These are phyloP conservation scores for Choloepus didactylus DNA, from an alignment of 2,797 vertebrate species.

Conservation along the genomic window DNA sequence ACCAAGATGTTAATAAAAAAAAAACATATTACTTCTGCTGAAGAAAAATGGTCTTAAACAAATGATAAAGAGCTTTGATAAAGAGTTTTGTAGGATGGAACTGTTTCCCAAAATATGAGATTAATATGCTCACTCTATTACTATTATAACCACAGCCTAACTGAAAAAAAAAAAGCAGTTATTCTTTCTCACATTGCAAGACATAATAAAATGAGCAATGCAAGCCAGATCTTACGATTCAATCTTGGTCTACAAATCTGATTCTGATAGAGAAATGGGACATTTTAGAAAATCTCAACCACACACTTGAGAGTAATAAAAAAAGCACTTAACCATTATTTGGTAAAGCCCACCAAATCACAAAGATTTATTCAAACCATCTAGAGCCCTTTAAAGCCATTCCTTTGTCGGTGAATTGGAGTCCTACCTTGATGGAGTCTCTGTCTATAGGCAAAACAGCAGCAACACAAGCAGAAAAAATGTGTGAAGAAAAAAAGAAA, in stretches of 20 bases:
- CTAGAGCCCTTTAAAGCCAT: slow-evolving; percentile 32
- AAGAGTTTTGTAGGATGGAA: slow-evolving; percentile 45
- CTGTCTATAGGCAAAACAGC: slow-evolving; percentile 91
- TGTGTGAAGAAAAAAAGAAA: slow-evolving; percentile 76
- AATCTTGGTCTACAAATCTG: slow-evolving; percentile 40
- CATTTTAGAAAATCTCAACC: slow-evolving; percentile 56
- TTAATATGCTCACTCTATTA: neutral
- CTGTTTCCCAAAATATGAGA: slow-evolving; percentile 50
- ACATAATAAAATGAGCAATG: slow-evolving; percentile 38
- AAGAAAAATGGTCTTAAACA: slow-evolving; percentile 52
- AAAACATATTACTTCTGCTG: neutral
- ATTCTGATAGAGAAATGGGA: slow-evolving; percentile 60
- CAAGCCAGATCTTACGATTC: neutral
- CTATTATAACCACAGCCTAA: slow-evolving; percentile 21
- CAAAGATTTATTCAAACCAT: slow-evolving; percentile 25
- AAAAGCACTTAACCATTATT: slow-evolving; percentile 34
- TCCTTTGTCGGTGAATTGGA: slow-evolving; percentile 65
- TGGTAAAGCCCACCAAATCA: slow-evolving; percentile 42
- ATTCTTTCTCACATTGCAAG: slow-evolving; percentile 37
- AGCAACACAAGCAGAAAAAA: slow-evolving; percentile 65
- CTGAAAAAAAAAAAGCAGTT: neutral
- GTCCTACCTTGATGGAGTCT: slow-evolving; percentile 97
- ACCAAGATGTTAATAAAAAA: slow-evolving; percentile 7
- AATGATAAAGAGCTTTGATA: neutral
- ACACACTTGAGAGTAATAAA: slow-evolving; percentile 1